phyloP scores from a whole-genome alignment of 2,888 invertebrate species.

The Drosophila buzzatii region DNA sequence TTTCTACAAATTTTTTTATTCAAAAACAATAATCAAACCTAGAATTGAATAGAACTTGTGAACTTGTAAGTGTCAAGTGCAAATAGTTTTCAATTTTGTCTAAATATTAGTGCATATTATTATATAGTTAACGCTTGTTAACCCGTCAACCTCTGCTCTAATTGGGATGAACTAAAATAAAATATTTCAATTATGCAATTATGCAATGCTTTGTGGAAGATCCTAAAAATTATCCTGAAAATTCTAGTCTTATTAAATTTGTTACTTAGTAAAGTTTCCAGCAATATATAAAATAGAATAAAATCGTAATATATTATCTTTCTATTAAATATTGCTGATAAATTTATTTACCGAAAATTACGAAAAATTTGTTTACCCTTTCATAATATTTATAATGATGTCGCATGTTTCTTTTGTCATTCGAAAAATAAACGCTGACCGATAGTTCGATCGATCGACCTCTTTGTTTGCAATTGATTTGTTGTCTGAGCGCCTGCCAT shows the following conservation, averaged over 20 bases:
- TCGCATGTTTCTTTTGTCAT: constrained; percentile 7
- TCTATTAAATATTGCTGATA: background rate
- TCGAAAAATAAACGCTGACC: constrained; percentile 3
- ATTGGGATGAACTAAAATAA: background rate
- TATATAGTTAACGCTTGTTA: background rate
- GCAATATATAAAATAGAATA: background rate
- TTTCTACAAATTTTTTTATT: no score
- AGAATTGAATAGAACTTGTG: no score
- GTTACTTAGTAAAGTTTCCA: no score
- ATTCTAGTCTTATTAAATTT: background rate
- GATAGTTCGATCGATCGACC: constrained; percentile 1
- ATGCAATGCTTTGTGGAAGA: background rate
- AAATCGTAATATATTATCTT: background rate
- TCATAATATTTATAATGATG: background rate
- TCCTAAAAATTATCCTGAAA: background rate
- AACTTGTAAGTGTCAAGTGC: background rate
- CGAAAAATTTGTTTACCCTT: constrained; percentile 30
- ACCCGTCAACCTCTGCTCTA: background rate
- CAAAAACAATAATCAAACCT: background rate
- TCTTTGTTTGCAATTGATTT: constrained; percentile 7
- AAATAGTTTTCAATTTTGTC: background rate
- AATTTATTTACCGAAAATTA: background rate
- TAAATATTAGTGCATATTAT: background rate
- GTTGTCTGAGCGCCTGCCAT: constrained; percentile 5
- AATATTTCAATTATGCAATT: background rate